These are phyloP conservation scores for Drosophila orena DNA, from an alignment of 1,140 invertebrate genomes.

Conservation along the genomic window DNA sequence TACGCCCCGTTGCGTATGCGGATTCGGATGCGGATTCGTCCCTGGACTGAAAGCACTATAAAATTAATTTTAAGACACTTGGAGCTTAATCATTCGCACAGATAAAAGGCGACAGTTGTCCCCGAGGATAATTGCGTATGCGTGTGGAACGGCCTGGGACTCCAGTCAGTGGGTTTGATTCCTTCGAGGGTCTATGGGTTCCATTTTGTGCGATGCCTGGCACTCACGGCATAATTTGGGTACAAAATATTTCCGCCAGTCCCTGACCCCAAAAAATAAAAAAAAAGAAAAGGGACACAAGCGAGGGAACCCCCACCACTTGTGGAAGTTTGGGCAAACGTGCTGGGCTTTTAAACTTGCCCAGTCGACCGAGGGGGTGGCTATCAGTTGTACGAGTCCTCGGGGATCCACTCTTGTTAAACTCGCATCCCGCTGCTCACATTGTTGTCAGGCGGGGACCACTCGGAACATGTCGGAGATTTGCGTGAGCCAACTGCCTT, in stretches of 20 bases:
- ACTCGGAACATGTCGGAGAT: slow-evolving; percentile 73
- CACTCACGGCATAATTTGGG: slow-evolving; percentile 78
- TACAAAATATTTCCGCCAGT: slow-evolving; percentile 63
- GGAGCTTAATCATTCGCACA: slow-evolving; percentile 75
- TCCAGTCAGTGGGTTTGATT: slow-evolving; percentile 23
- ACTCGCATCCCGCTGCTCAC: slow-evolving; percentile 47
- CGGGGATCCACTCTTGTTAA: slow-evolving; percentile 73
- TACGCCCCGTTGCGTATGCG: slow-evolving; percentile 24
- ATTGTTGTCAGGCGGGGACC: slow-evolving; percentile 29
- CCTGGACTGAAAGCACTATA: slow-evolving; percentile 55
- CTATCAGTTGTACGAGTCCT: slow-evolving; percentile 81
- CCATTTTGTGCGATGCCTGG: neutral
- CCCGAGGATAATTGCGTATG: slow-evolving; percentile 77
- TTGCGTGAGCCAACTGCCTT: slow-evolving; percentile 75
- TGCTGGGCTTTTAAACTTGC: slow-evolving; percentile 72
- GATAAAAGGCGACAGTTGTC: slow-evolving; percentile 79
- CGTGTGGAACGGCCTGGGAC: slow-evolving; percentile 50
- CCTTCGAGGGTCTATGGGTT: neutral
- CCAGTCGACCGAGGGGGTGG: slow-evolving; percentile 21
- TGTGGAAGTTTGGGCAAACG: slow-evolving; percentile 73
- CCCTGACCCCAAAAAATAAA: slow-evolving; percentile 10
- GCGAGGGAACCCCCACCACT: slow-evolving; percentile 38
- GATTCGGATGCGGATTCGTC: slow-evolving; percentile 8
- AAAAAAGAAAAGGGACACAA: neutral
- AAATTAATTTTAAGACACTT: slow-evolving; percentile 81